phyloP scores from a whole-genome alignment of 2,888 invertebrate genomes.

The Augiades crinisus region DNA sequence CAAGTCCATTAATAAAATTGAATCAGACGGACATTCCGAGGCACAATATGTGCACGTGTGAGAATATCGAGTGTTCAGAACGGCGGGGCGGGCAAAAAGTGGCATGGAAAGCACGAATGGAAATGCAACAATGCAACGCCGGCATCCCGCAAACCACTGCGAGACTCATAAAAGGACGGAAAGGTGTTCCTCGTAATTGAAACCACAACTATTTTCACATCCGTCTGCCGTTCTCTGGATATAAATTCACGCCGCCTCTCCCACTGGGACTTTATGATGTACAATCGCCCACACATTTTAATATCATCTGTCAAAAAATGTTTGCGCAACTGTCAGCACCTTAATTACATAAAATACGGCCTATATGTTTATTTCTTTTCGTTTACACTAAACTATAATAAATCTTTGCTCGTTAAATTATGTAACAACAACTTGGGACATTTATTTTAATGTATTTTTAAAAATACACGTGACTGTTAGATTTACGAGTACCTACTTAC shows the following conservation, averaged over 20 bases:
- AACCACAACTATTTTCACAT: conserved; percentile 36
- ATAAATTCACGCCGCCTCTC: conserved; percentile 17
- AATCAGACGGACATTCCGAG: conserved; percentile 78
- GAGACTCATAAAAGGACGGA: conserved; percentile 37
- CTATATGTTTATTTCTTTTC: conserved; percentile 7
- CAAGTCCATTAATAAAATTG: conserved; percentile 82
- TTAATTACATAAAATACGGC: conserved; percentile 11
- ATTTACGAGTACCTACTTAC: too few species aligned
- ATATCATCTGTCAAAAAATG: conserved; percentile 34
- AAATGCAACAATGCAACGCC: conserved; percentile 23
- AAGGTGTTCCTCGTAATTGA: conserved; percentile 42
- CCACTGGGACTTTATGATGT: conserved; percentile 20
- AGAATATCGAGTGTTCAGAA: conserved; percentile 55
- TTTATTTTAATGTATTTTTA: too few species aligned
- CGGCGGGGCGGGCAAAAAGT: conserved; percentile 35
- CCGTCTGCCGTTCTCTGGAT: conserved; percentile 24
- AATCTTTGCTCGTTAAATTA: background rate
- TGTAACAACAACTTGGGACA: background rate
- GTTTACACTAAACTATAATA: background rate
- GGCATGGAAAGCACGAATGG: conserved; percentile 11
- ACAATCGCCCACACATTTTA: conserved; percentile 34
- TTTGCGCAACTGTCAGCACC: conserved; percentile 32
- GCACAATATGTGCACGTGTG: conserved; percentile 74
- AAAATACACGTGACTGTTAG: too few species aligned
- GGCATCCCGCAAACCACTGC: conserved; percentile 31